Conservation (phyloP, 2,888 invertebrate genomes). For the Harmothoe impar region DNA sequence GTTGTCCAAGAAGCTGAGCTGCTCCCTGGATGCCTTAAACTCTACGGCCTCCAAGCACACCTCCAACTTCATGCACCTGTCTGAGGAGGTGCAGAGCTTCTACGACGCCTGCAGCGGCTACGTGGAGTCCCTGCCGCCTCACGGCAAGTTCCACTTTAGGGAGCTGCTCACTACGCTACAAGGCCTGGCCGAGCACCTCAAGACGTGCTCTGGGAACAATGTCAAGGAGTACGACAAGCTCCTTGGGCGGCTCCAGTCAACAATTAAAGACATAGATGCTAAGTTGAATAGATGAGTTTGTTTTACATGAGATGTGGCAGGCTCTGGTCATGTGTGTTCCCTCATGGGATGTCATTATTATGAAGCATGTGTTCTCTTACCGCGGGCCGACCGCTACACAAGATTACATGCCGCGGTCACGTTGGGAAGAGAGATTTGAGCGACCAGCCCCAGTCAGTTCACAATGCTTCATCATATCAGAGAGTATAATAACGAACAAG, state of each 20-base stretch:
- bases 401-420: background rate
- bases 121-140: constrained; percentile 92
- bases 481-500: background rate
- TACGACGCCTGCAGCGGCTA: constrained; percentile 90
- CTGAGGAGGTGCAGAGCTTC: constrained; percentile 91
- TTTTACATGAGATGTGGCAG: background rate
- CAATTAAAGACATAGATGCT: constrained; percentile 87
- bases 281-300: constrained; percentile 66
- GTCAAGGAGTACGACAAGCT: constrained; percentile 74
- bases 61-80: constrained; percentile 90
- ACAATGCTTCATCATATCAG: constrained; percentile 20
- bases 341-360: background rate
- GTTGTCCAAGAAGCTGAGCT: constrained; percentile 75
- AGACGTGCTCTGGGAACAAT: constrained; percentile 77
- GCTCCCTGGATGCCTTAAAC: constrained; percentile 76
- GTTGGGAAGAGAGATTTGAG: background rate
- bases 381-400: background rate
- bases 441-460: background rate
- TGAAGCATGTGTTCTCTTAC: background rate
- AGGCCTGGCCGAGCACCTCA: constrained; percentile 73
- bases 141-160: constrained; percentile 93
- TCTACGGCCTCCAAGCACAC: constrained; percentile 79
- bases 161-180: constrained; percentile 81
- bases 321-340: background rate
- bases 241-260: constrained; percentile 88